Conservation (phyloP, 2,113 vertebrate genomes). For the Eulacestoma nigropectus region DNA sequence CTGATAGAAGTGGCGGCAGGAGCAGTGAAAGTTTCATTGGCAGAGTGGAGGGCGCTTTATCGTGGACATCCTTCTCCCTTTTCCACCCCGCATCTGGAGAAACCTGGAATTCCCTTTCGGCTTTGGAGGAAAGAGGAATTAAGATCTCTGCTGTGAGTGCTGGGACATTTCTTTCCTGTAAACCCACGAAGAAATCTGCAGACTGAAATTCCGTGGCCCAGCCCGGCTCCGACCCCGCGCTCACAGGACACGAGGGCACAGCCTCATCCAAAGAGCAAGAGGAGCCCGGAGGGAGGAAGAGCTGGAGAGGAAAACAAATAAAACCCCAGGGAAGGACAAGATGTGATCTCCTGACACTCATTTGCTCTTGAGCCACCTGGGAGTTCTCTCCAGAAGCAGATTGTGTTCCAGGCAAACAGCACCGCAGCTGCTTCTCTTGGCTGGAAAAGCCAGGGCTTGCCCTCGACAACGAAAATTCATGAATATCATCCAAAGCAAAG, state of each 20-base stretch:
- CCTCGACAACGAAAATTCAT: neutral
- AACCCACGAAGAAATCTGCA: neutral
- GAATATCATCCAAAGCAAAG: constrained; percentile 24
- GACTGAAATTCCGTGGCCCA: neutral
- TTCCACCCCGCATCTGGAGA: neutral
- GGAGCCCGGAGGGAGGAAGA: neutral
- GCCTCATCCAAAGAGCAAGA: neutral
- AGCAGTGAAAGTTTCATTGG: neutral
- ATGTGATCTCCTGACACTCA: neutral
- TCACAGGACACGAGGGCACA: neutral
- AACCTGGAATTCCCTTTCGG: neutral
- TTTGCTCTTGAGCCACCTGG: constrained; percentile 7
- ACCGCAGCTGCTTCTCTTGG: constrained; percentile 32
- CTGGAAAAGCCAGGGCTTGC: neutral
- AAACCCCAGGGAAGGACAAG: neutral
- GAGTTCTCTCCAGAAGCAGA: constrained; percentile 27
- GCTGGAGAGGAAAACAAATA: neutral
- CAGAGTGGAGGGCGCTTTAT: neutral
- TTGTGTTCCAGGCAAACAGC: constrained; percentile 8
- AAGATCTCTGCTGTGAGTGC: neutral
- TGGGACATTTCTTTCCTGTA: rapidly evolving
- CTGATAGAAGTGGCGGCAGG: neutral
- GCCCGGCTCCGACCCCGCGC: neutral
- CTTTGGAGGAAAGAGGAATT: neutral
- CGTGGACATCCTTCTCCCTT: neutral